Conservation (phyloP, 2,888 invertebrate genomes). For the Diabrotica balteata region DNA sequence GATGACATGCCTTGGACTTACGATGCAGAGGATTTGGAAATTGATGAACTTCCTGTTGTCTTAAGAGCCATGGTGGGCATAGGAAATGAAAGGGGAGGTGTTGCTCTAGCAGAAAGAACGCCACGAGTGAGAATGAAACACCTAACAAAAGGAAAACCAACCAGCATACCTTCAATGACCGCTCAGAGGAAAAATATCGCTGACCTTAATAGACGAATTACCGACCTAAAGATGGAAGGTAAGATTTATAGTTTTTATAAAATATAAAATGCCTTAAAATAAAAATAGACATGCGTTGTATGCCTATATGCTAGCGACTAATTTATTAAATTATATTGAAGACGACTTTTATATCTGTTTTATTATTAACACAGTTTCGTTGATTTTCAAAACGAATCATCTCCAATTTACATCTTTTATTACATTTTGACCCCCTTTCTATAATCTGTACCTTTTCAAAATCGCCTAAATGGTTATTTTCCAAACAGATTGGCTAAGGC, state of each 20-base stretch:
- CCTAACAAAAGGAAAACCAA: slow-evolving; percentile 66
- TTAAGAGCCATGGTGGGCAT: slow-evolving; percentile 83
- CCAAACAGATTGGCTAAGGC: too few species aligned
- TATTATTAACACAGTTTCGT: too few species aligned
- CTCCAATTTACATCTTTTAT: too few species aligned
- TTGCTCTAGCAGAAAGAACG: slow-evolving; percentile 51
- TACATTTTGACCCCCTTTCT: too few species aligned
- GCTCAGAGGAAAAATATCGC: slow-evolving; percentile 64
- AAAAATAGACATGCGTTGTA: too few species aligned
- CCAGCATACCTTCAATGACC: slow-evolving; percentile 60
- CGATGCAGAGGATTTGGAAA: slow-evolving; percentile 66
- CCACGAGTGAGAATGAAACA: slow-evolving; percentile 67
- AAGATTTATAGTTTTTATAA: background rate
- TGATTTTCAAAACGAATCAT: too few species aligned
- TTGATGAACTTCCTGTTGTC: slow-evolving; percentile 79
- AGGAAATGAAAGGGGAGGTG: slow-evolving; percentile 50
- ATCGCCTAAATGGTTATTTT: too few species aligned
- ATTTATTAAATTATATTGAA: too few species aligned
- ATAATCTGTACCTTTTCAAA: too few species aligned
- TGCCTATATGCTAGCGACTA: too few species aligned
- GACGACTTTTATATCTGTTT: too few species aligned
- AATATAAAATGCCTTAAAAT: too few species aligned
- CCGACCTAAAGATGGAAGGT: slow-evolving; percentile 75
- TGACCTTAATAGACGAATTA: slow-evolving; percentile 74
- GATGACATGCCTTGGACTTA: slow-evolving; percentile 65